Evolutionary conservation across 2,888 invertebrate species (phyloP).

Genomic region (Neoscelio sp.): DNA sequence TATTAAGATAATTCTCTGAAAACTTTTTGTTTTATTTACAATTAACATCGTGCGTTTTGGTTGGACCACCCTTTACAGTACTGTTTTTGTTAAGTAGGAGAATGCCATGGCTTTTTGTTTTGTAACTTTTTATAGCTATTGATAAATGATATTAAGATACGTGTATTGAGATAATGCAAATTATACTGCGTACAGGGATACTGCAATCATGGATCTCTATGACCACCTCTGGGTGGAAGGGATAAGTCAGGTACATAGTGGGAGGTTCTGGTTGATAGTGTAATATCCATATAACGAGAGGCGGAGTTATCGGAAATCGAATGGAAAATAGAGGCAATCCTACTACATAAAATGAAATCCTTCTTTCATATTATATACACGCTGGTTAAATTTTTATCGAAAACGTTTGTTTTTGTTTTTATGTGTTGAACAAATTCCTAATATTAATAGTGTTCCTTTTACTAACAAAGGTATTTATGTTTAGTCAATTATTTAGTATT

Average conservation of each 20-base stretch:
- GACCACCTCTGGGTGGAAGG: constrained; percentile 46
- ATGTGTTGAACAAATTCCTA: no score
- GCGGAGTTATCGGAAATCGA: constrained; percentile 63
- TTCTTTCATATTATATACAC: constrained; percentile 7
- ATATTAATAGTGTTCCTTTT: no score
- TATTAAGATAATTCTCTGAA: constrained; percentile 38
- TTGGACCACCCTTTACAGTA: no score
- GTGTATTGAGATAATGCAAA: no score
- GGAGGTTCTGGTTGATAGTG: constrained; percentile 59
- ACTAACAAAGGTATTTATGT: no score
- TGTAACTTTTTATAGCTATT: constrained; percentile 36
- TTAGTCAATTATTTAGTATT: no score
- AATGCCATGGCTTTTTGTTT: no score
- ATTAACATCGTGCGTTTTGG: no score
- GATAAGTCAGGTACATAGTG: constrained; percentile 49
- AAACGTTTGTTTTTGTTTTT: no score
- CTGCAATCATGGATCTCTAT: constrained; percentile 32
- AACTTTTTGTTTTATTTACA: no score
- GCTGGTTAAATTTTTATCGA: background rate
- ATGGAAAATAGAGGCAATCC: constrained; percentile 59
- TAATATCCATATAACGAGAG: constrained; percentile 60
- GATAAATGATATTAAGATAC: no score
- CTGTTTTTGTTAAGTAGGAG: no score
- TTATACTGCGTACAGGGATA: constrained; percentile 24
- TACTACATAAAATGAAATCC: constrained; percentile 52